Evolutionary conservation across 2,797 vertebrate genomes (phyloP), one percentile per base, ranked within the genome.

Genomic region (Ptychadena robeensis): DNA sequence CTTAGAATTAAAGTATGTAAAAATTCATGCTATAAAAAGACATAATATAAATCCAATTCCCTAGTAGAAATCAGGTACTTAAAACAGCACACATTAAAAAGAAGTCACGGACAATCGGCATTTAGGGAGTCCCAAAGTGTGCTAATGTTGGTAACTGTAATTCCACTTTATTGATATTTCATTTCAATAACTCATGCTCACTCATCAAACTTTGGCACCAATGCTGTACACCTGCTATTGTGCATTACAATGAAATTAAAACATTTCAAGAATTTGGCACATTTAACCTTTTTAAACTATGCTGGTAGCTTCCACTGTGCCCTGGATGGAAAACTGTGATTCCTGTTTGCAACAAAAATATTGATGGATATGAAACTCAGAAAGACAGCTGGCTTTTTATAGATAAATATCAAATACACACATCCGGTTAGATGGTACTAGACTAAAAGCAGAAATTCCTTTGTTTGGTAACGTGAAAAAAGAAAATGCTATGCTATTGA

Each of bases 241-340:
- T 85, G 89, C 88, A 94, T 92, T 92, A 92, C 92, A 92, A 89
- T 87, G 80, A 91, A 91, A 89, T 92, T 85, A 85, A 95, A 94
- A 88, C 91, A 95, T 94, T 92, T 87, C 8, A 89, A 88, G 91
- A 94, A 94, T 95, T 91, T 94, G 89, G 91, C 89, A 91, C 44
- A 79, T 87, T 75, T 40, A 10, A 1, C 37, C 89, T 86, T 90
- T 89, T 88, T 84, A 88, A 94, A 88, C 87, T 87, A 72, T 37
- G 68, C 69, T 80, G 72, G 82, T 85, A 87, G 88, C 87, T 91
- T 81, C 85, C 88, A 85, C 87, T 87, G 86, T 86, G 82, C 92
- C 73, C 85, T 89, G 87, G 73, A 48, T 79, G 81, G 86, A 88
- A 35, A 83, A 88, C 85, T 0, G 82, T 87, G 72, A 82, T 86